Evolutionary conservation across 2,888 invertebrate species (phyloP), one percentile per base, ranked within the genome.

Genomic region (Standfussiana lucernea): DNA sequence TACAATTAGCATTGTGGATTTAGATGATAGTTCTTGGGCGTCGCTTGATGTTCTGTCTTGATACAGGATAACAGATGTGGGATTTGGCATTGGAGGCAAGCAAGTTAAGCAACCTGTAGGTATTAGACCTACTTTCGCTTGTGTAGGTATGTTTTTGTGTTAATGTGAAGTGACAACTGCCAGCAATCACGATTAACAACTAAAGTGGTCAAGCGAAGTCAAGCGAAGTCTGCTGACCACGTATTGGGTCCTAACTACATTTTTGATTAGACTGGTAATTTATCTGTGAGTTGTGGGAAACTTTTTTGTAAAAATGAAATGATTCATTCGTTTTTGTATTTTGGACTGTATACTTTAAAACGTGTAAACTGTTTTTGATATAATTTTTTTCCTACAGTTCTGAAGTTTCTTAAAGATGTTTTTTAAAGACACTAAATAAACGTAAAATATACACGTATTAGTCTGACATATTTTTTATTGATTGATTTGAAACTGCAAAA

Each of bases 1-100:
- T 65, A 47, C 70, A 79, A 86, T 79, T 75, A 61, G 68, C 62
- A 65, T 45, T 45, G 40, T 61, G 15, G 21, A 15, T 67, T 59
- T 35, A 21, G n/a, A 37, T 65, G 28, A 40, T 37, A 50, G 28
- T 64, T 64, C 24, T 32, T 66, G 32, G 53, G 45, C 4, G 37
- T 28, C 40, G 61, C 42, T 53, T 35, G 15, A 15, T 64, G n/a
- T 59, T 47, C n/a, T 59, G 7, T 67, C 15, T 37, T n/a, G 21
- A 28, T 35, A 13, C 15, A 42, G 0, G 37, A 75, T 75, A 53
- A 28, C 7, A 40, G 24, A 62, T 24, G 4, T 35, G 61, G 35
- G 62, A 7, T 37, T 62, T 6, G 1, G 32, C 32, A 32, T 32
- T 32, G 32, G 10, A 70, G n/a, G 7, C n/a, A 37, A 56, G 28